A percentile compares a stretch with the other conserved stretches of the same genome.
Evolutionary conservation across 2,888 invertebrate species (phyloP).

Genomic region (Harmothoe impar): DNA sequence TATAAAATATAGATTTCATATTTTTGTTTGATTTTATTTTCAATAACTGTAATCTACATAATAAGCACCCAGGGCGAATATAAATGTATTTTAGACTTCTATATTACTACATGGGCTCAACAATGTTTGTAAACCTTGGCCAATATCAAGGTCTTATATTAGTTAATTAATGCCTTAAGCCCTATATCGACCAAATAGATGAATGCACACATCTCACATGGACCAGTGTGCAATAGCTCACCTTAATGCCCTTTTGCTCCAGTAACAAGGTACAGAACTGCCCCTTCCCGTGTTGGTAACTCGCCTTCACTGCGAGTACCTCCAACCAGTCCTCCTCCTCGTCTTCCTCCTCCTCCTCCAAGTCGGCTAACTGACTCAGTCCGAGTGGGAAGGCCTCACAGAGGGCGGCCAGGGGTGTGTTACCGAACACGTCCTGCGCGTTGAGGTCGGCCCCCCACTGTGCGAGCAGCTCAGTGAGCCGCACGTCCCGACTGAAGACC

Average conservation of each 20-base stretch:
- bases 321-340: not conserved
- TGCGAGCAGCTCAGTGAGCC: conserved; percentile 74
- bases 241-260: conserved; percentile 15
- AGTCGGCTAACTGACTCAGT: conserved; percentile 73
- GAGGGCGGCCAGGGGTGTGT: conserved; percentile 76
- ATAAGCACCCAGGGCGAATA: not conserved
- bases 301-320: not conserved
- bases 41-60: too few relatives aligned
- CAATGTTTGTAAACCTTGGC: too few relatives aligned
- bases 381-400: conserved; percentile 75
- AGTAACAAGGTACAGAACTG: conserved; percentile 75
- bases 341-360: not conserved
- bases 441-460: conserved; percentile 78
- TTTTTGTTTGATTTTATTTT: too few relatives aligned
- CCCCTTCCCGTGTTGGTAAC: not conserved
- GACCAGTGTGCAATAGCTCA: too few relatives aligned
- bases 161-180: too few relatives aligned
- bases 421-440: conserved; percentile 73
- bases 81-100: not conserved
- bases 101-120: too few relatives aligned
- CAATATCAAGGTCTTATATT: too few relatives aligned
- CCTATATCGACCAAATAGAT: too few relatives aligned
- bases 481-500: conserved; percentile 74
- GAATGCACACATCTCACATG: too few relatives aligned
- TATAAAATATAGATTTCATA: too few relatives aligned